Percentiles rank a stretch among this genome's conserved stretches.
These are phyloP conservation scores for Sarcophilus harrisii DNA, from an alignment of 2,797 vertebrate species.

Conservation along the genomic window DNA sequence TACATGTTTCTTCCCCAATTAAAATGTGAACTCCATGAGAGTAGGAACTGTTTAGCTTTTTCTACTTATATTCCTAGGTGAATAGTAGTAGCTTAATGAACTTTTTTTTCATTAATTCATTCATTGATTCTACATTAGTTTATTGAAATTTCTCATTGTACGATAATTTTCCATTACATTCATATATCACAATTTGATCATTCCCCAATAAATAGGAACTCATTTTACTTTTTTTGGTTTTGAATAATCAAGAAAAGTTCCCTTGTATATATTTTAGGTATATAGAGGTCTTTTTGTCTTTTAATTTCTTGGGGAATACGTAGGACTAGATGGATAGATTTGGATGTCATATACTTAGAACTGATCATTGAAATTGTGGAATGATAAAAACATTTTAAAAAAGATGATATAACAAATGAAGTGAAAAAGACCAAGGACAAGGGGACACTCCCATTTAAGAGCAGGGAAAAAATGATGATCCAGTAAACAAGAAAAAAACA, in stretches of 20 bases:
- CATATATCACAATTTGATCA: not conserved
- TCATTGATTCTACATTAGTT: not conserved
- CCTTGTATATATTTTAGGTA: not conserved
- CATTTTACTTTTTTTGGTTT: not conserved
- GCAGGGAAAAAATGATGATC: not conserved
- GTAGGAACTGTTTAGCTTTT: not conserved
- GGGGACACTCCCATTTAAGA: not conserved
- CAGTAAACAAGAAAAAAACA: not conserved
- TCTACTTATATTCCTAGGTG: not conserved
- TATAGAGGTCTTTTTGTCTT: not conserved
- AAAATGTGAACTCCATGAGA: not conserved
- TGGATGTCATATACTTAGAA: not conserved
- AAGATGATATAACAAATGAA: not conserved
- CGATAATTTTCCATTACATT: not conserved
- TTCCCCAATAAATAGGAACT: not conserved
- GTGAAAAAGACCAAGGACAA: not conserved
- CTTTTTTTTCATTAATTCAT: not conserved
- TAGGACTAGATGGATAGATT: conserved; percentile 5
- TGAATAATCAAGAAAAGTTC: not conserved
- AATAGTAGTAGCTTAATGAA: not conserved
- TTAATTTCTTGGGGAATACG: not conserved
- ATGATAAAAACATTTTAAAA: not conserved
- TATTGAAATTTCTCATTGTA: not conserved
- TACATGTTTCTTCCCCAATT: not conserved
- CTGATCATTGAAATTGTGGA: conserved; percentile 1